Base-by-base conservation (phyloP, 2,113 vertebrate genomes). In the Atractosteus spatula region DNA sequence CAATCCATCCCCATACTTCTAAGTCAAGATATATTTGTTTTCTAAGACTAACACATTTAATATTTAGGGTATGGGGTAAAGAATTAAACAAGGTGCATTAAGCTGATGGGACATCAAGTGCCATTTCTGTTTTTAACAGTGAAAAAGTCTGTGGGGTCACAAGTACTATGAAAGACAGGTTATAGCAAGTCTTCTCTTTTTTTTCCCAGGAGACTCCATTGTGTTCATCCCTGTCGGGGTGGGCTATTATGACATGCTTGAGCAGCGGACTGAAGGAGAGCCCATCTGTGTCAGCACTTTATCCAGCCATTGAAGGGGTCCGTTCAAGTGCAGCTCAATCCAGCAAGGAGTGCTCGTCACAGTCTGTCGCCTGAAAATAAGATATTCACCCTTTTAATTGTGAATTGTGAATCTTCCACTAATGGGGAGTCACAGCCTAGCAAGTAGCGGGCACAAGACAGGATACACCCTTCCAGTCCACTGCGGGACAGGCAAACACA, bases 281-380 rank as follows among this genome's bases (percentile, higher is more conserved):
- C 97, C 97, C 97, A 99, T 99, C 83, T 99, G 97, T 89, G 97
- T 99, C 89, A 99, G 89, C 77, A 99, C 97, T 92, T 99, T 99
- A 88, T 99, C 97, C 92, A 99, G 75, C 97, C 97, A 99, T 67
- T 99, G 97, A 79, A 99, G 91, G 76, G 97, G 97, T 84, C 97
- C 96, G 0, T 99, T 99, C 91, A 99, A 94, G 78, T 99, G 97
- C 74, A 99, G 94, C 73, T 99, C 97, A 77, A 99, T 99, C 97
- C 97, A 99, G 86, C 97, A 99, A 66, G 97, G 97, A 81, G 97
- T 99, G 92, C 97, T 99, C 78, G 97, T 99, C 70, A 99, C 97
- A 0, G 97, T 99, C 76, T 99, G 97, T 70, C 97, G 93, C 83
- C 97, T 99, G 79, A 0, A 77, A 80, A 79, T 62, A 1, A 71